phyloP scores from a whole-genome alignment of 2,888 invertebrate species.

The Troides oblongomaculatus region DNA sequence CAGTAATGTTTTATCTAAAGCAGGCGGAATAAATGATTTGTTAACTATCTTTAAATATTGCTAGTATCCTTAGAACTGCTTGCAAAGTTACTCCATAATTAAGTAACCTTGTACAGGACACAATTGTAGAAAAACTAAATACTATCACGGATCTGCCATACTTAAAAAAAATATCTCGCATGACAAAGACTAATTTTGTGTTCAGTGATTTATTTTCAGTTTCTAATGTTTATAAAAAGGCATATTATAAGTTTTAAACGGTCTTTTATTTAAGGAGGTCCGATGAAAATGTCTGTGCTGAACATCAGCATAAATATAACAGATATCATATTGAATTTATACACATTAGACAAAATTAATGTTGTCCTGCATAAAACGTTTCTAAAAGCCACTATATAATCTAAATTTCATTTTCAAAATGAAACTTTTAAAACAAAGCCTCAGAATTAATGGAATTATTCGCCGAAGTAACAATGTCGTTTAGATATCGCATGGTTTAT shows the following conservation, averaged over 20 bases:
- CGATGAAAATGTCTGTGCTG: background rate
- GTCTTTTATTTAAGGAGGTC: background rate
- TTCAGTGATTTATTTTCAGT: background rate
- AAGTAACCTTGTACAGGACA: too few relatives aligned
- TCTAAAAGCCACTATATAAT: background rate
- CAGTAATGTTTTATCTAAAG: too few relatives aligned
- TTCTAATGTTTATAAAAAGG: background rate
- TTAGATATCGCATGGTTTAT: slow-evolving; percentile 21
- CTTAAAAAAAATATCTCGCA: too few relatives aligned
- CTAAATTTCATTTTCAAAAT: slow-evolving; percentile 7
- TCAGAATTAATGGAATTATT: background rate
- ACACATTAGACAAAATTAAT: background rate
- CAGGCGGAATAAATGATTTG: too few relatives aligned
- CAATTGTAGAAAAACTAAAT: too few relatives aligned
- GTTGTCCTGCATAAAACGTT: background rate
- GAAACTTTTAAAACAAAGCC: background rate
- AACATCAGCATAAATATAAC: background rate
- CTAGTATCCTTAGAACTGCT: too few relatives aligned
- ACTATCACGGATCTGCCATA: too few relatives aligned
- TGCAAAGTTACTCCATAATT: too few relatives aligned
- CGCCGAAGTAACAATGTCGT: slow-evolving; percentile 1
- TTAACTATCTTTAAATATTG: too few relatives aligned
- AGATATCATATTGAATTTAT: background rate
- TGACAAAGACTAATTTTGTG: too few relatives aligned
- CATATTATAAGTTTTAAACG: background rate